Base-by-base conservation (phyloP, 2,113 vertebrate genomes). In the Nesospiza acunhae region DNA sequence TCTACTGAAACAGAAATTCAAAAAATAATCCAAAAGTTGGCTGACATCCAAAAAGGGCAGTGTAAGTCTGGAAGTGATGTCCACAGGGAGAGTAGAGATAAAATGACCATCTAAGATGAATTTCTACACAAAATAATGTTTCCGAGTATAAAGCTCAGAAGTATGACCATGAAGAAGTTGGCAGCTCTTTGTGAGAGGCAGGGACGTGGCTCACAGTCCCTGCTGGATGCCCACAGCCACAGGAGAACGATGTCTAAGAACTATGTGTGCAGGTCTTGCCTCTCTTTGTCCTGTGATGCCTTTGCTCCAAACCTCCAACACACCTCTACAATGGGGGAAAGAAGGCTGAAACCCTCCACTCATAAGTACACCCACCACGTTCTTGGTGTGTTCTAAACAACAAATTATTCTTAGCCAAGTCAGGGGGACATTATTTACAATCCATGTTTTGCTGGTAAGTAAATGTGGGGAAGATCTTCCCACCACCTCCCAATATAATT, bases 341-440 rank as follows among this genome's bases (percentile, higher is more conserved):
- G 62, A n/a, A 81, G 11, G 17, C 52, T 46, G 52, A 82, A 82
- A 26, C 58, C 37, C 39, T 72, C 11, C 4, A 8, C 21, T 28
- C 4, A 18, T 16, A 47, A 53, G 37, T 42, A 58, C 0, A 0
- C 13, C 27, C 42, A 31, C 13, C 3, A 64, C 47, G 47, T 16
- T 58, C 69, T 67, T 37, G 59, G 26, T 14, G 3, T 44, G 28
- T 17, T 84, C 64, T 46, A 52, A 81, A 72, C 8, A 47, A 5
- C 6, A 55, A 55, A 14, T 41, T 90, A 53, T 87, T 59, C 37
- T 63, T 13, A 50, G 50, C 11, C 39, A 67, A 84, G 4, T 69
- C 56, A 62, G 37, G n/a, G n/a, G 16, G 10, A 60, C 9, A 11
- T 77, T 63, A 49, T 9, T 84, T n/a, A 49, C 15, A 67, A 59